Base-by-base conservation (phyloP, 64 coral and sea anemone species). In the Acropora tenuis region DNA sequence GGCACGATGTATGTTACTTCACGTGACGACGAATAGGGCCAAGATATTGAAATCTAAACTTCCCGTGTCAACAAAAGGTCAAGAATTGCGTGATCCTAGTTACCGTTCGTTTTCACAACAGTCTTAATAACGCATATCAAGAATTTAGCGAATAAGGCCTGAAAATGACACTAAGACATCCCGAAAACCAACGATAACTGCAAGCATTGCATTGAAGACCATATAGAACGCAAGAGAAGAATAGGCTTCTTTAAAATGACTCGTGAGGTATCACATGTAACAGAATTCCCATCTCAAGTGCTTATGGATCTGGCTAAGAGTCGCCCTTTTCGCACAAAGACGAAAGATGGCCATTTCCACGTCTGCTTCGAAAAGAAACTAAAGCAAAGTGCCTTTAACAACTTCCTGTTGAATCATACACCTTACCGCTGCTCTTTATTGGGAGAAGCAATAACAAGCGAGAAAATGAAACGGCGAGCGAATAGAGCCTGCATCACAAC, bases 321-420 rank as follows among this genome's bases (percentile, higher is more conserved):
- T 85, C 61, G 65, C 2, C 82, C 82, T 50, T 69, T 85, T 9
- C 61, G 82, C 20, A 85, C 82, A n/a, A 16, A 69, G 30, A 9
- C 12, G 1, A 67, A 69, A 6, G 61, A 47, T 72, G 82, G 44
- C 15, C 44, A 71, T 85, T 85, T 85, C n/a, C 82, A 85, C 65
- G 61, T 85, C 43, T 85, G 82, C 17, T 85, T 72, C 63, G 82
- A 85, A 45, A 85, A 85, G 65, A 85, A 85, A 11, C 43, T 85
- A 12, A 85, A 85, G 10, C 82, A 85, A 46, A 85, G 45, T 48
- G 82, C 82, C 16, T 85, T 85, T 4, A 85, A 85, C 43, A 85
- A 85, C 63, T 67, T 85, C 47, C 18, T 85, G 16, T 47, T 85
- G 82, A 85, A 45, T 30, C 61, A 72, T 72, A 85, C 82, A 49